These are phyloP conservation scores for Dermatemys mawii DNA, from an alignment of 2,113 vertebrate genomes.

Conservation along the genomic window DNA sequence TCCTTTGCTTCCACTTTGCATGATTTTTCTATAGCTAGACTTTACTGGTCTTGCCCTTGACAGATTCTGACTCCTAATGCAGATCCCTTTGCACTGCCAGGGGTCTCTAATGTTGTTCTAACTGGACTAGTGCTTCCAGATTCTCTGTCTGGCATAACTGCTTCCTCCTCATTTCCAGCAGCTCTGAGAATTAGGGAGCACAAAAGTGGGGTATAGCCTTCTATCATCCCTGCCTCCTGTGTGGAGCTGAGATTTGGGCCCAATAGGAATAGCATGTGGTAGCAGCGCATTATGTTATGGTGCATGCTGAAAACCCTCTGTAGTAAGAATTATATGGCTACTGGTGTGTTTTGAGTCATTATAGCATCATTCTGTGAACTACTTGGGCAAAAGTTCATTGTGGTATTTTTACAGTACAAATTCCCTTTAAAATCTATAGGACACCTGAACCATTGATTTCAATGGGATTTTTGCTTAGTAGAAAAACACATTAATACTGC, in stretches of 20 bases:
- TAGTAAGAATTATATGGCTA: neutral
- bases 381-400: neutral
- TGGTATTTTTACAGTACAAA: neutral
- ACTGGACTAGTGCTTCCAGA: accelerated
- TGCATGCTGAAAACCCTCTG: neutral
- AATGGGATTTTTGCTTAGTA: neutral
- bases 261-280: neutral
- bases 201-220: neutral
- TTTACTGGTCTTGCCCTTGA: neutral
- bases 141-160: neutral
- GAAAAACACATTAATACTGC: neutral
- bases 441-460: accelerated
- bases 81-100: too few relatives aligned
- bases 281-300: neutral
- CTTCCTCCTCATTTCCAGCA: neutral
- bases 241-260: neutral
- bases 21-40: neutral
- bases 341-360: neutral
- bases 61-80: accelerated
- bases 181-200: neutral
- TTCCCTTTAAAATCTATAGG: neutral
- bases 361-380: conserved; percentile 18
- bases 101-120: accelerated
- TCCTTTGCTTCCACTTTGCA: neutral
- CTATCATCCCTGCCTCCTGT: neutral